phyloP scores from a whole-genome alignment of 2,113 vertebrate genomes.

The Corynorhinus townsendii region DNA sequence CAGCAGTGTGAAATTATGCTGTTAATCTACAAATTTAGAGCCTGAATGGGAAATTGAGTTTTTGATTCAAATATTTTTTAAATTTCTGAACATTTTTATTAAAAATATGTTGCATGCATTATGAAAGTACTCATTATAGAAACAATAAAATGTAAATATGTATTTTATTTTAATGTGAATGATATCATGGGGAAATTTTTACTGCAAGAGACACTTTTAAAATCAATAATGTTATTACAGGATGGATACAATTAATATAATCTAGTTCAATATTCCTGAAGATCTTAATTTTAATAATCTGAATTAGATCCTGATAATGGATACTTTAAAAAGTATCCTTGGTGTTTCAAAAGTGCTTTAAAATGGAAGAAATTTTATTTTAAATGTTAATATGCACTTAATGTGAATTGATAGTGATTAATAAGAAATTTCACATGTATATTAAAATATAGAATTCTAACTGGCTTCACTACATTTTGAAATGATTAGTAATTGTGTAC shows the following conservation, averaged over 20 bases:
- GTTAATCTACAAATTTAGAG: not conserved
- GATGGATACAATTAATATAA: not conserved
- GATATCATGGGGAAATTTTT: not conserved
- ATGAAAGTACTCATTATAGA: not conserved
- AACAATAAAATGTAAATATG: not conserved
- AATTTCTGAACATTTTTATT: not conserved
- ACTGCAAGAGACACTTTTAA: not conserved
- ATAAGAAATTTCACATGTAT: not conserved
- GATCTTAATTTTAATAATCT: not conserved
- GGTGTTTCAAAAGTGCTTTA: not conserved
- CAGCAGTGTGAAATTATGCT: not conserved
- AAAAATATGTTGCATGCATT: not conserved
- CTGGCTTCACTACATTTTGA: not conserved
- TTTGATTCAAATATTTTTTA: not conserved
- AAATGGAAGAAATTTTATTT: not conserved
- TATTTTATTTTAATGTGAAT: not conserved
- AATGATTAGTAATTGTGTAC: not conserved
- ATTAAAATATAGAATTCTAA: not conserved
- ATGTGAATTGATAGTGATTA: not conserved
- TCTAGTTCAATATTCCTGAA: not conserved
- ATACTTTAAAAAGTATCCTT: not conserved
- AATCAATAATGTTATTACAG: not conserved
- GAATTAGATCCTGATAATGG: not conserved
- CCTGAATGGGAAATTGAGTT: not conserved
- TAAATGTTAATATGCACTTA: not conserved